Conservation (phyloP, 2,888 invertebrate genomes). For the Graphium colonna region DNA sequence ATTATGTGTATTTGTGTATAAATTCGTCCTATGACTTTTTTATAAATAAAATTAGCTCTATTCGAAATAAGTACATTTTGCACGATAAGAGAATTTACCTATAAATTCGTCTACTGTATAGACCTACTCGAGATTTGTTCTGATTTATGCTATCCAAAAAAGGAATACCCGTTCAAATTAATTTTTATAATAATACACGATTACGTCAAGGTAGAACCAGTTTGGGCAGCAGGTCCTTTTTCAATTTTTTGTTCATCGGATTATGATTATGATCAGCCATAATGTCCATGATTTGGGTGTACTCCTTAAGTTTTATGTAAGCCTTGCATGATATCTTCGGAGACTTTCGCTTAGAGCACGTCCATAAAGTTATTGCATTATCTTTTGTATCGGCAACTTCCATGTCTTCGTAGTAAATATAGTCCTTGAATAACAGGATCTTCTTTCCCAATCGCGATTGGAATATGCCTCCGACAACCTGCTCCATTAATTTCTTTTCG, state of each 20-base stretch:
- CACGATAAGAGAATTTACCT: too few species aligned
- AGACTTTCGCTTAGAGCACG: conserved; percentile 14
- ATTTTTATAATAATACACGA: background rate
- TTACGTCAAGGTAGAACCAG: background rate
- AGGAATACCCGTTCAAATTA: background rate
- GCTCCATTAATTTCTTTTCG: conserved; percentile 13
- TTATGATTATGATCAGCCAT: conserved; percentile 36
- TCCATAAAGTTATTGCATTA: conserved; percentile 24
- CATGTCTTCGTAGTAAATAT: conserved; percentile 34
- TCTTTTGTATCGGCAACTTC: background rate
- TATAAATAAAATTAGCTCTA: too few species aligned
- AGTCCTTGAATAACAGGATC: conserved; percentile 39
- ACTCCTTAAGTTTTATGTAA: conserved; percentile 35
- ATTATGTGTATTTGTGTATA: too few species aligned
- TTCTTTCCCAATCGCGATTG: conserved; percentile 33
- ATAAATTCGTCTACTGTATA: too few species aligned
- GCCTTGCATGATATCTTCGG: conserved; percentile 33
- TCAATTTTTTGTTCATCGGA: conserved; percentile 27
- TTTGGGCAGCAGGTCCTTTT: conserved; percentile 13
- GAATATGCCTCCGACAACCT: conserved; percentile 44
- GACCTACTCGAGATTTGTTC: too few species aligned
- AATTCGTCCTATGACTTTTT: too few species aligned
- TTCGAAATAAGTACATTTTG: too few species aligned
- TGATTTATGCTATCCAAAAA: background rate
- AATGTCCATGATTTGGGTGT: conserved; percentile 29